Evolutionary conservation across 2,797 vertebrate species (phyloP).

Genomic region (Artibeus lituratus): DNA sequence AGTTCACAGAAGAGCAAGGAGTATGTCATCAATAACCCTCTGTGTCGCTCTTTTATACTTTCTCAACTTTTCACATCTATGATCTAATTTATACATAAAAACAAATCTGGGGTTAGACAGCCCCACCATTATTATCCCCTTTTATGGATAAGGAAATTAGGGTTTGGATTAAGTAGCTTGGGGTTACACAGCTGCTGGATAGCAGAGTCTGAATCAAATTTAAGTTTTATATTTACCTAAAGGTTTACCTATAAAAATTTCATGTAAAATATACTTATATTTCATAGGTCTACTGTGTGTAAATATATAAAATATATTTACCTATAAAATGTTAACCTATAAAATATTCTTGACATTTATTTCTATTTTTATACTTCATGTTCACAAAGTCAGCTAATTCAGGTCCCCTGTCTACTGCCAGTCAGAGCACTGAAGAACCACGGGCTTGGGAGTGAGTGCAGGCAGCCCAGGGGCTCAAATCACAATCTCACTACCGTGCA

Average conservation of each 20-base stretch:
- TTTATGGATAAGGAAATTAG: constrained; percentile 4
- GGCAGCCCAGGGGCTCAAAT: not conserved
- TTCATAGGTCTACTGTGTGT: not conserved
- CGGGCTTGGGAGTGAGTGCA: not conserved
- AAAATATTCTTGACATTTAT: not conserved
- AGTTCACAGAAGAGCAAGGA: not conserved
- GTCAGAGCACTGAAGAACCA: not conserved
- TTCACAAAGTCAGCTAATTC: not conserved
- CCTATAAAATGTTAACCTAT: not conserved
- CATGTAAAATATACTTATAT: not conserved
- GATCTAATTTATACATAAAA: constrained; percentile 28
- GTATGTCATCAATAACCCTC: not conserved
- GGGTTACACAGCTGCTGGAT: not conserved
- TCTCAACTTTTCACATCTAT: not conserved
- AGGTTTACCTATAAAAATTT: not conserved
- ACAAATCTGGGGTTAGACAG: not conserved
- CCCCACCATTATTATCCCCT: not conserved
- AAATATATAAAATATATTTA: not conserved
- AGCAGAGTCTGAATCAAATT: not conserved
- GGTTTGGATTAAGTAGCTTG: not conserved
- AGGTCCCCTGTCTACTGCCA: not conserved
- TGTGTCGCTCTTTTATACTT: not conserved
- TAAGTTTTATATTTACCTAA: not conserved
- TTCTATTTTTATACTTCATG: not conserved
- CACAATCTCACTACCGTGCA: not conserved